These are phyloP conservation scores for Meloidogyne chitwoodi DNA, from an alignment of 1,140 invertebrate species.

Conservation along the genomic window DNA sequence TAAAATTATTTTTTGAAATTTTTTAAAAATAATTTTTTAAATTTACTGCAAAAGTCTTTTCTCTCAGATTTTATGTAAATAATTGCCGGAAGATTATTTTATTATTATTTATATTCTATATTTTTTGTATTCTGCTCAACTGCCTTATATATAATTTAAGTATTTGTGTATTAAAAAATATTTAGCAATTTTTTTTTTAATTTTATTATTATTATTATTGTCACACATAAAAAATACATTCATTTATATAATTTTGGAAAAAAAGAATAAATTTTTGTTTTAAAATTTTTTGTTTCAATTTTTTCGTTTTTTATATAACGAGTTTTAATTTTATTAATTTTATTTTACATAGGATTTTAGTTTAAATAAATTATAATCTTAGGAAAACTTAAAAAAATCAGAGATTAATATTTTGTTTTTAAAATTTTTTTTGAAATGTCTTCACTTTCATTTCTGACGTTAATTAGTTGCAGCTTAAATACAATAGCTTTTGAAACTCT, in stretches of 20 bases:
- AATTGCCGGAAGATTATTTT: neutral
- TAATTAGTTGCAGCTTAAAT: constrained; percentile 45
- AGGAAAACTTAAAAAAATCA: too few relatives aligned
- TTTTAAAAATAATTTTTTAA: too few relatives aligned
- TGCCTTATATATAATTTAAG: neutral
- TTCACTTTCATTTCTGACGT: constrained; percentile 31
- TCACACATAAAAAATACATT: neutral
- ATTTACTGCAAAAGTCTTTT: neutral
- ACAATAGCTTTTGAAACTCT: constrained; percentile 47
- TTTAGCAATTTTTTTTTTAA: neutral
- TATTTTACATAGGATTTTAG: too few relatives aligned
- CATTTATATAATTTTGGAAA: neutral
- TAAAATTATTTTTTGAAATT: too few relatives aligned
- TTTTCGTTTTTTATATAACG: constrained; percentile 6
- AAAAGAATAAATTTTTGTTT: neutral
- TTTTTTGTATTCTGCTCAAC: neutral
- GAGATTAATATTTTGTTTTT: too few relatives aligned
- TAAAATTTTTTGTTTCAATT: neutral
- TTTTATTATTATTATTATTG: too few relatives aligned
- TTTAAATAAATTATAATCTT: too few relatives aligned
- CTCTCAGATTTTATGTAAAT: neutral
- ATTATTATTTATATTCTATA: neutral
- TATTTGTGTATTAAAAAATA: neutral
- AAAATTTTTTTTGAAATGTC: constrained; percentile 3
- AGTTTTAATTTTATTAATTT: too few relatives aligned